These are phyloP conservation scores for Menidia menidia DNA, from an alignment of 2,797 vertebrate genomes.

Conservation along the genomic window DNA sequence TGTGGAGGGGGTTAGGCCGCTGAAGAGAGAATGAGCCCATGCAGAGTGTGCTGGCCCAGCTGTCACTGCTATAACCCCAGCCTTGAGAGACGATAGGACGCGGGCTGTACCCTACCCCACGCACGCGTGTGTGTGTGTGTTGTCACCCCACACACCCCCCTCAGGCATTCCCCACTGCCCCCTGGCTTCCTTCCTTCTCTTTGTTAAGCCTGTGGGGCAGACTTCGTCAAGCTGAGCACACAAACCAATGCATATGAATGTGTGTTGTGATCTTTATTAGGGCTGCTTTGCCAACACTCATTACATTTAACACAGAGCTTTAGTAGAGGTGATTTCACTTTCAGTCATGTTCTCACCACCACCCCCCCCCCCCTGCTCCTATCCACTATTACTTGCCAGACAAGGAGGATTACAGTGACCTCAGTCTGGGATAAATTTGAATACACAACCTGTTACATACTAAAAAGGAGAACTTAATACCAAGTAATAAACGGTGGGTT, in stretches of 20 bases:
- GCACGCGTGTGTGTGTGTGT: conserved; percentile 47
- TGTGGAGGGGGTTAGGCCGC: conserved; percentile 6
- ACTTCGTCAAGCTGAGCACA: conserved; percentile 86
- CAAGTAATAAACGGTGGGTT: conserved; percentile 19
- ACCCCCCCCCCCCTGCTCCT: neutral
- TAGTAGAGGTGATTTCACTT: conserved; percentile 65
- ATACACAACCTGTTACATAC: conserved; percentile 69
- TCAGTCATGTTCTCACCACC: conserved; percentile 35
- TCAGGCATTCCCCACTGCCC: conserved; percentile 68
- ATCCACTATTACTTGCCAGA: conserved; percentile 55
- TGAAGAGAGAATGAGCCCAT: conserved; percentile 71
- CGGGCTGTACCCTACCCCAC: conserved; percentile 57
- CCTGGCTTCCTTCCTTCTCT: conserved; percentile 83
- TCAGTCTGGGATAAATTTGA: conserved; percentile 51
- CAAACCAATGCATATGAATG: conserved; percentile 85
- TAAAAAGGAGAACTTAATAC: conserved; percentile 43
- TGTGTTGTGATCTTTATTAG: conserved; percentile 82
- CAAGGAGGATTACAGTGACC: conserved; percentile 57
- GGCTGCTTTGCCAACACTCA: conserved; percentile 73
- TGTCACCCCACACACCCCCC: conserved; percentile 64
- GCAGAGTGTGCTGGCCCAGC: conserved; percentile 77
- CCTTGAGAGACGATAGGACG: conserved; percentile 67
- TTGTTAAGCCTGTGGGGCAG: conserved; percentile 80
- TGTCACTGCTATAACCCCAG: conserved; percentile 77
- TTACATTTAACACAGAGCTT: conserved; percentile 75